Base-by-base conservation (phyloP, 2,888 invertebrate genomes). In the Eristalinus sepulchralis region DNA sequence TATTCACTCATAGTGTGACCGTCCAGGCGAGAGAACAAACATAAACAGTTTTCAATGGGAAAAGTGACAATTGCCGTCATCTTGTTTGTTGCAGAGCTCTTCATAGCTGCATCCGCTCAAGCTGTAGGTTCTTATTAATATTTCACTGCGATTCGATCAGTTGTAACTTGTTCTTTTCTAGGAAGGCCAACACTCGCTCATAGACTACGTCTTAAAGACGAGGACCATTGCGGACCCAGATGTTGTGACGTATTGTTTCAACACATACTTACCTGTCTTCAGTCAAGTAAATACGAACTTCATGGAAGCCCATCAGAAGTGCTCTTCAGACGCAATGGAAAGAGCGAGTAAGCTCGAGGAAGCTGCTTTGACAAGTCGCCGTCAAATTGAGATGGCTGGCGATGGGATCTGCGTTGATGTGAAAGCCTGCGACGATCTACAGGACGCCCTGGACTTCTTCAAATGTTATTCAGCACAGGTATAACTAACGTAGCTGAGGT, bases 401-500 rank as follows among this genome's bases (percentile, higher is more conserved):
- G 22, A 83, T 27, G 62, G 47, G 31, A 78, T 91, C 3, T 86
- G 73, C 6, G 36, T 53, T 6, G 88, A 78, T n/a, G 80, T 91
- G 3, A 76, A 72, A 10, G 66, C 55, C 24, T 91, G 91, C 33
- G 63, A 89, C 68, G 60, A 68, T 2, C 39, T 86, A 0, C 70
- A 22, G 0, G 71, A 89, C 10, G 8, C 87, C 3, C 36, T 88
- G 77, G 88, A 88, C 9, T 90, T 89, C 53, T 90, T 91, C 68
- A 87, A 89, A 33, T 91, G 91, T 63, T 89, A 89, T 67, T 86
- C 88, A n/a, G 73, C 75, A 24, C 78, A 90, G 88, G 91, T 91
- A 72, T 24, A 24, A 57, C 39, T 5, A 34, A n/a, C 17, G 5
- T 9, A n/a, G 17, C 47, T 5, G 1, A 17, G 17, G n/a, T n/a